A percentile compares a stretch with the other conserved stretches of the same genome.
These are phyloP conservation scores for Protosalanx chinensis DNA, from an alignment of 2,797 vertebrate genomes.

Conservation along the genomic window DNA sequence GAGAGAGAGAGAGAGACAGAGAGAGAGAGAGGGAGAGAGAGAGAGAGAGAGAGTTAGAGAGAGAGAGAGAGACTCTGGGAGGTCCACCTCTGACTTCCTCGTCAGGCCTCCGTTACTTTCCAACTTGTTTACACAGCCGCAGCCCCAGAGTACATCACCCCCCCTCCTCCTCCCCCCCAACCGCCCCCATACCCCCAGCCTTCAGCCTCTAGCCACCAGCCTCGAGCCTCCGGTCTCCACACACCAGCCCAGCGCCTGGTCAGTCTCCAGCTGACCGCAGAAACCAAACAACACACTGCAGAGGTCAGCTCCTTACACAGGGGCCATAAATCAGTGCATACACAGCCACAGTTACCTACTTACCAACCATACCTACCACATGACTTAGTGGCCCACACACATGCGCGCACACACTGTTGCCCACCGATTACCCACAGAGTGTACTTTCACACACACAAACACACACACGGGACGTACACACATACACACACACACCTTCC, in stretches of 20 bases:
- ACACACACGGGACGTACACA: conserved; percentile 19
- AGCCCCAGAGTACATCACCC: conserved; percentile 48
- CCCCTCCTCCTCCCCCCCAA: background rate
- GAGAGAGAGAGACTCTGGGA: conserved; percentile 47
- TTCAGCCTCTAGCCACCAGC: conserved; percentile 43
- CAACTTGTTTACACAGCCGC: conserved; percentile 58
- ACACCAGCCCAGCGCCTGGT: conserved; percentile 47
- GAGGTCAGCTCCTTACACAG: conserved; percentile 40
- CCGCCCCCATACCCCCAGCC: conserved; percentile 26
- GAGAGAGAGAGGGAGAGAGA: conserved; percentile 42
- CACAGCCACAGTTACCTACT: conserved; percentile 18
- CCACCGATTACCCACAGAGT: conserved; percentile 17
- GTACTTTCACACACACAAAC: conserved; percentile 11
- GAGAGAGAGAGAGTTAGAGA: conserved; percentile 16
- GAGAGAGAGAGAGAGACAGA: conserved; percentile 31
- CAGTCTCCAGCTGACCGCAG: conserved; percentile 55
- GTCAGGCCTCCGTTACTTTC: conserved; percentile 37
- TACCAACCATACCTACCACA: background rate
- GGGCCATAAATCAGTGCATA: conserved; percentile 52
- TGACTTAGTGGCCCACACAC: background rate
- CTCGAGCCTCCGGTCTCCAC: conserved; percentile 25
- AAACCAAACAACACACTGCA: conserved; percentile 58
- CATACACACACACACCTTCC: conserved; percentile 32
- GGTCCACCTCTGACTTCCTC: conserved; percentile 46
- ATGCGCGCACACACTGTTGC: conserved; percentile 21